Conservation (phyloP, 2,888 invertebrate genomes). For the Noctua janthe region DNA sequence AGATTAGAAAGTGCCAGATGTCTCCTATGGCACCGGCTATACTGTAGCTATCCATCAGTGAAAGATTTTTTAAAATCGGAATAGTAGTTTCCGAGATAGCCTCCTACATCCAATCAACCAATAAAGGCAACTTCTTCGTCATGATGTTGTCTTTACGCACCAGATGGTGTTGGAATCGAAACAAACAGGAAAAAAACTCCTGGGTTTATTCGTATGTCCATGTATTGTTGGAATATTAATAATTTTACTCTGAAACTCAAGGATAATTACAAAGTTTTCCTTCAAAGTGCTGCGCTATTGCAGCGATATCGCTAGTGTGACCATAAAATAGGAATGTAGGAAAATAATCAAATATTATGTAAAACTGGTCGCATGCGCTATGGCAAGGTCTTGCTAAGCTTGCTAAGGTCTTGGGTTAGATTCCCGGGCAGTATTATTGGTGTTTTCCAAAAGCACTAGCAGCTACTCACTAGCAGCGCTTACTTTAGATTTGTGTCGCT, state of each 20-base stretch:
- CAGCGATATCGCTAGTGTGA: not conserved
- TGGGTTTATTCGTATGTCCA: not conserved
- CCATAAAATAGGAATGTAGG: slow-evolving; percentile 5
- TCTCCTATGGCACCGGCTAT: not conserved
- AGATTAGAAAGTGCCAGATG: no score
- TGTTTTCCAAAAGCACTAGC: not conserved
- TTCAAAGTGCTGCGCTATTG: not conserved
- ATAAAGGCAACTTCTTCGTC: not conserved
- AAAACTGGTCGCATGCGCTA: not conserved
- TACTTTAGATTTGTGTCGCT: not conserved
- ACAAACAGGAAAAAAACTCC: slow-evolving; percentile 6
- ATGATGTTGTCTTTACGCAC: not conserved
- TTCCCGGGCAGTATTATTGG: not conserved
- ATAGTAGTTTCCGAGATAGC: no score
- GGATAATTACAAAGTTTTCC: slow-evolving; percentile 26
- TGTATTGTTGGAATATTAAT: not conserved
- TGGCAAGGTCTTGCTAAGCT: not conserved
- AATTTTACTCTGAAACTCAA: not conserved
- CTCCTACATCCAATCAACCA: not conserved
- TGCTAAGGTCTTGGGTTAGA: not conserved
- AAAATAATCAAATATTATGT: not conserved
- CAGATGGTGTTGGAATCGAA: not conserved
- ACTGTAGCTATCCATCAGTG: no score
- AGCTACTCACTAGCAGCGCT: not conserved
- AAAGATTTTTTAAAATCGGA: no score